Evolutionary conservation across 2,113 vertebrate species (phyloP).

Genomic region (Hemicordylus capensis): DNA sequence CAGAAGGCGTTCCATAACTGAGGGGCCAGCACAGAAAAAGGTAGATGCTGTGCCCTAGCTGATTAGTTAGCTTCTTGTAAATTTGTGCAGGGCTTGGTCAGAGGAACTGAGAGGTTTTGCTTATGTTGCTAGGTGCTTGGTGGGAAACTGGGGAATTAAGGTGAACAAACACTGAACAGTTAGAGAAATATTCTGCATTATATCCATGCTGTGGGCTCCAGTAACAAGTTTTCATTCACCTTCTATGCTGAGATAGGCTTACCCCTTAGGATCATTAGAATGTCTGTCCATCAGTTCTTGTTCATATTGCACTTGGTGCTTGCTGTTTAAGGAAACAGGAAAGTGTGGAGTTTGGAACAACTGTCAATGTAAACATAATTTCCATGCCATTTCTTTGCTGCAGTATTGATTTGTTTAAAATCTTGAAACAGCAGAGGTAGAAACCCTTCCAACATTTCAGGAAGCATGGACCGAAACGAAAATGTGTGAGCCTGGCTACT

Average conservation of each 20-base stretch:
- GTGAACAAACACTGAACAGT: conserved; percentile 11
- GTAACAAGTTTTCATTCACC: not conserved
- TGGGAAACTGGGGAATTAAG: conserved; percentile 21
- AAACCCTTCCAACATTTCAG: conserved; percentile 47
- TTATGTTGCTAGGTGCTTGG: conserved; percentile 41
- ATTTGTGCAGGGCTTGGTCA: conserved; percentile 47
- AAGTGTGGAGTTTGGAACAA: conserved; percentile 13
- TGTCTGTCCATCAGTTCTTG: not conserved
- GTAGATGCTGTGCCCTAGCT: not conserved
- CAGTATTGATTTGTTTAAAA: not conserved
- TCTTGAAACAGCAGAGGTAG: conserved; percentile 3
- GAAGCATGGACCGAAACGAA: conserved; percentile 42
- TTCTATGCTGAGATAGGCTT: not conserved
- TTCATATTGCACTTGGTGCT: not conserved
- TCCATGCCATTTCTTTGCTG: conserved; percentile 32
- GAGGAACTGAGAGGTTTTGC: conserved; percentile 43
- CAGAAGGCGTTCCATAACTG: not conserved
- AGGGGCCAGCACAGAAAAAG: not conserved
- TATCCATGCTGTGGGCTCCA: not conserved
- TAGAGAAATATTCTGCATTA: conserved; percentile 33
- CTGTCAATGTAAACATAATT: conserved; percentile 19
- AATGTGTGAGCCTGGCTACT: conserved; percentile 7
- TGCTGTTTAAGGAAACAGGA: not conserved
- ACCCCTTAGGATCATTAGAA: not conserved
- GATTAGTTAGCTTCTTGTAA: conserved; percentile 51